Evolutionary conservation across 2,113 vertebrate species (phyloP).

Genomic region (Chaetops frenatus): DNA sequence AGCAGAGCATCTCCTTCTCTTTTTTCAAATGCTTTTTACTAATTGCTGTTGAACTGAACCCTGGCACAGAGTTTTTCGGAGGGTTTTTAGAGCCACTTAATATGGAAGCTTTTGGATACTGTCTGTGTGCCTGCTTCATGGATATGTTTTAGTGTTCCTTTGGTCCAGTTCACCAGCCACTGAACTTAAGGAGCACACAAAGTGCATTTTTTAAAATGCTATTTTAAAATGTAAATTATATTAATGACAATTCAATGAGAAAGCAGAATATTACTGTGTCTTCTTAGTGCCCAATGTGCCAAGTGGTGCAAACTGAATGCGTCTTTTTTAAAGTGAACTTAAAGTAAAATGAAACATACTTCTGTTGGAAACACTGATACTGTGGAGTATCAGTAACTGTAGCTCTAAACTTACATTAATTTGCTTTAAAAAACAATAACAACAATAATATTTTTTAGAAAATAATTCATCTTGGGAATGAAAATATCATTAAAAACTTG

Average conservation of each 20-base stretch:
- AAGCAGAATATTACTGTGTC: neutral
- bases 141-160: neutral
- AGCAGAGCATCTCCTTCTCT: neutral
- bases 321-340: neutral
- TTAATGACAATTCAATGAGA: neutral
- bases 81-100: neutral
- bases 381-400: neutral
- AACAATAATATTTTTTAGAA: neutral
- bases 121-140: neutral
- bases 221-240: neutral
- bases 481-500: neutral
- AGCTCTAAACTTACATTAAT: neutral
- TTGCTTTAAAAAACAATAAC: neutral
- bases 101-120: neutral
- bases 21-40: neutral
- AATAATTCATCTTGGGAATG: neutral
- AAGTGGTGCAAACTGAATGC: neutral
- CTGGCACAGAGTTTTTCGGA: neutral
- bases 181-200: neutral
- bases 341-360: neutral
- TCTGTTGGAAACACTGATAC: neutral
- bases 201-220: neutral
- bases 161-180: neutral
- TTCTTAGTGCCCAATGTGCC: neutral
- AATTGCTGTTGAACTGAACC: neutral